phyloP scores from a whole-genome alignment of 2,888 invertebrate species.

The Ashinkailepas kermadecensis region DNA sequence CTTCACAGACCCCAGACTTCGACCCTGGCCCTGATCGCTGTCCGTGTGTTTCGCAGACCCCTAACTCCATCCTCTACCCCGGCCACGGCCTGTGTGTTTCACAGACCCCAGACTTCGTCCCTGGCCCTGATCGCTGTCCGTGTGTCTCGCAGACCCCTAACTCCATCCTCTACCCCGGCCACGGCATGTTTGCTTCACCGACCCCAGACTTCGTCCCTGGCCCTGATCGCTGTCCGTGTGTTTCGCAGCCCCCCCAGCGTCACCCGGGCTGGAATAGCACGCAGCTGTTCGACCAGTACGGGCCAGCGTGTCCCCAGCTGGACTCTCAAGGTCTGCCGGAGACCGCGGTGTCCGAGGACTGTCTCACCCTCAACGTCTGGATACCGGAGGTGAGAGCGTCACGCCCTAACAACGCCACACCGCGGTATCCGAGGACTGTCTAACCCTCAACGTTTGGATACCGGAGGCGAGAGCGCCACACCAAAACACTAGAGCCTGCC shows the following conservation, averaged over 20 bases:
- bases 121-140: too few species aligned
- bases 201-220: too few species aligned
- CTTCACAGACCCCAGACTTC: too few species aligned
- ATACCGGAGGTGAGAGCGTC: slow-evolving; percentile 57
- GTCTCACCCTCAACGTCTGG: slow-evolving; percentile 86
- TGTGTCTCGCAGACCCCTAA: neutral
- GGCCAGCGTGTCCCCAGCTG: slow-evolving; percentile 60
- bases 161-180: neutral
- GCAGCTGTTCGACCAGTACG: slow-evolving; percentile 59
- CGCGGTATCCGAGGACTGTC: slow-evolving; percentile 26
- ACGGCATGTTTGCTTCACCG: neutral
- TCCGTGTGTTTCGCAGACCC: too few species aligned
- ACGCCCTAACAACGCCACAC: too few species aligned
- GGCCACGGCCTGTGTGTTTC: too few species aligned
- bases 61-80: too few species aligned
- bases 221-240: neutral
- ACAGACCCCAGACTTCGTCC: too few species aligned
- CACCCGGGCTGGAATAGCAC: slow-evolving; percentile 37
- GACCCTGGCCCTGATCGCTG: too few species aligned
- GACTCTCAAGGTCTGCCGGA: slow-evolving; percentile 40
- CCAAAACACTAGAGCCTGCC: slow-evolving; percentile 34
- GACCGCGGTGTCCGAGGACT: slow-evolving; percentile 57
- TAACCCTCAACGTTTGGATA: too few species aligned
- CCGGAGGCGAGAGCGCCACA: slow-evolving; percentile 30
- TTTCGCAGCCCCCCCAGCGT: neutral